Conservation (phyloP, 2,113 vertebrate species). For the Phoenicopterus ruber region DNA sequence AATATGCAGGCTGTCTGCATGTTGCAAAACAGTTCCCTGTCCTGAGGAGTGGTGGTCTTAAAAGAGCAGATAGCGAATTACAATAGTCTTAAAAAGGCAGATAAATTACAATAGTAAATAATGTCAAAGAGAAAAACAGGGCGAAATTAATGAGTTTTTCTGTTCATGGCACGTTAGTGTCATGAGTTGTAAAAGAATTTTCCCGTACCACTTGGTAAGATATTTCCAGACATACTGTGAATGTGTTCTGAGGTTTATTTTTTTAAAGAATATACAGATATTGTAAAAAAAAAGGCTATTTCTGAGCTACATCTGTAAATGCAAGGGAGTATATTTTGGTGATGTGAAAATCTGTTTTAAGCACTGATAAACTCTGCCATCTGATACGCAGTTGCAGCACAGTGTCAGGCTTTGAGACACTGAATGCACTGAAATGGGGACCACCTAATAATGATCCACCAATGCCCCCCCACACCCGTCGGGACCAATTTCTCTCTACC, state of each 20-base stretch:
- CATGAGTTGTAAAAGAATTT: background rate
- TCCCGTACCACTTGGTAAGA: background rate
- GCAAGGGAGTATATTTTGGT: background rate
- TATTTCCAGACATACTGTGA: background rate
- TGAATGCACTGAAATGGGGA: background rate
- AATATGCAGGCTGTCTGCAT: background rate
- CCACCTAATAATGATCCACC: background rate
- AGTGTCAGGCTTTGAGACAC: background rate
- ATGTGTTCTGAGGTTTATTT: background rate
- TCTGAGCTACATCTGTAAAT: background rate
- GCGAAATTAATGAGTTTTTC: background rate
- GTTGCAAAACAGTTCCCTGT: background rate
- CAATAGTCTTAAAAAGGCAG: background rate
- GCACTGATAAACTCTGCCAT: background rate
- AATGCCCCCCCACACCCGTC: accelerated
- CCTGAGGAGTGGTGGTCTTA: background rate
- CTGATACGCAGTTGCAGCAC: background rate
- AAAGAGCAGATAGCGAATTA: background rate
- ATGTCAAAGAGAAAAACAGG: background rate
- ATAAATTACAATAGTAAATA: background rate
- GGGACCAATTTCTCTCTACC: background rate
- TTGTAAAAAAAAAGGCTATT: background rate
- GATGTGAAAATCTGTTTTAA: background rate
- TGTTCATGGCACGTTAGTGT: background rate
- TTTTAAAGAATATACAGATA: background rate